A percentile compares a stretch with the other conserved stretches of the same genome.
Evolutionary conservation across 1,140 invertebrate genomes (phyloP).

Genomic region (Wasmannia auropunctata): DNA sequence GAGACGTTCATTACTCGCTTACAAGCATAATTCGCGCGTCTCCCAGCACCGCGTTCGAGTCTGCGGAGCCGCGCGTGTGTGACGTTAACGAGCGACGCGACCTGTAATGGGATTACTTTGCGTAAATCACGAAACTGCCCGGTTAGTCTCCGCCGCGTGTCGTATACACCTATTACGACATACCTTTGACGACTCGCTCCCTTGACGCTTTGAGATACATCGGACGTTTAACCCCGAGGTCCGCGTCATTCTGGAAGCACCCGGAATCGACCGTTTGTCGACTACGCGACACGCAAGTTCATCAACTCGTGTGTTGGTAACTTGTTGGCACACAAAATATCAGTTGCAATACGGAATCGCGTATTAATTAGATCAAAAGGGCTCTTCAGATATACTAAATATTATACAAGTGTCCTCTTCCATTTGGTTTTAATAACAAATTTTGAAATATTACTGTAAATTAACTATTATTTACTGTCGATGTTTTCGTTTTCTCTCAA

Average conservation of each 20-base stretch:
- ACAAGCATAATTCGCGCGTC: constrained; percentile 15
- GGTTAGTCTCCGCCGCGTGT: constrained; percentile 38
- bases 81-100: constrained; percentile 75
- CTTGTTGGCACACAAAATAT: neutral
- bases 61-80: constrained; percentile 29
- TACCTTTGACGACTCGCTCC: constrained; percentile 61
- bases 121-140: constrained; percentile 75
- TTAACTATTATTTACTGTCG: neutral
- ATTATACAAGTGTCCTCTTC: neutral
- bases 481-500: neutral
- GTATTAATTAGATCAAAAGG: neutral
- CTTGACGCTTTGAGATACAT: constrained; percentile 71
- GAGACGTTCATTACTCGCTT: constrained; percentile 27
- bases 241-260: constrained; percentile 60
- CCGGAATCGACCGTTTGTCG: constrained; percentile 16
- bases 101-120: constrained; percentile 78
- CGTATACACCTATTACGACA: constrained; percentile 65
- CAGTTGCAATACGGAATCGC: neutral
- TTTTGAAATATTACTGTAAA: neutral
- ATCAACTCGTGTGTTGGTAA: neutral
- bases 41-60: neutral
- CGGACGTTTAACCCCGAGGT: constrained; percentile 76
- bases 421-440: neutral
- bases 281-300: neutral
- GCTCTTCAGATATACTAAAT: neutral